Percentiles rank a stretch among this genome's conserved stretches.
phyloP scores from a whole-genome alignment of 2,113 vertebrate species.

The Ochotona princeps region DNA sequence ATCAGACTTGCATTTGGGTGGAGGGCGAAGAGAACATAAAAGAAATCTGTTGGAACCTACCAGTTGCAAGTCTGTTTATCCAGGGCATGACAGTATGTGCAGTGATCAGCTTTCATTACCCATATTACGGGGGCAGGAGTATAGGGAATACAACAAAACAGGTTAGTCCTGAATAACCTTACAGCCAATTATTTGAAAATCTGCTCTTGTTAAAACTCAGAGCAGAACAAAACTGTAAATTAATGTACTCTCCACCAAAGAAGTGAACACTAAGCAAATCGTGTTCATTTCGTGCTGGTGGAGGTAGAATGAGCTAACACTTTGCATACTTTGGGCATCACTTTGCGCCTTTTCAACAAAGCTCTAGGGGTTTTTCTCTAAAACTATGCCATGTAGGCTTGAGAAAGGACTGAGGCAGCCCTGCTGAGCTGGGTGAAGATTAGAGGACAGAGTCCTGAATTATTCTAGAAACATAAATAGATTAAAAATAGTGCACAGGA shows the following conservation, averaged over 20 bases:
- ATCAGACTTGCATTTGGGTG: slow-evolving; percentile 9
- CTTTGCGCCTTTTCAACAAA: slow-evolving; percentile 1
- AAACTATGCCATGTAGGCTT: not conserved
- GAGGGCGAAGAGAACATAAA: slow-evolving; percentile 50
- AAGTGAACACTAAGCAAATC: slow-evolving; percentile 47
- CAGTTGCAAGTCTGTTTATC: slow-evolving; percentile 37
- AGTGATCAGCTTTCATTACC: slow-evolving; percentile 56
- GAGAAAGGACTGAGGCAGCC: not conserved
- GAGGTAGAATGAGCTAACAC: not conserved
- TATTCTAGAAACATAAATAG: slow-evolving; percentile 31
- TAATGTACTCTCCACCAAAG: not conserved
- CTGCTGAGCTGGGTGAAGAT: not conserved
- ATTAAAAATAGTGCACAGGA: slow-evolving; percentile 33
- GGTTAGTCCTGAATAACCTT: slow-evolving; percentile 45
- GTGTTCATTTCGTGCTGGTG: slow-evolving; percentile 4
- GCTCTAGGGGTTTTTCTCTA: not conserved
- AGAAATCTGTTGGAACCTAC: slow-evolving; percentile 24
- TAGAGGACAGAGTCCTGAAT: not conserved
- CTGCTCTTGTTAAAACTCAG: slow-evolving; percentile 57
- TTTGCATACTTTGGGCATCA: slow-evolving; percentile 13
- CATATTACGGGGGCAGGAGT: slow-evolving; percentile 30
- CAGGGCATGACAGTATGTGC: not conserved
- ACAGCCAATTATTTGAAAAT: slow-evolving; percentile 66
- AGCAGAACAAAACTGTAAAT: slow-evolving; percentile 40
- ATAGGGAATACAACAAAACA: slow-evolving; percentile 37